Evolutionary conservation across 2,113 vertebrate genomes (phyloP).

Genomic region (Pygoscelis adeliae): DNA sequence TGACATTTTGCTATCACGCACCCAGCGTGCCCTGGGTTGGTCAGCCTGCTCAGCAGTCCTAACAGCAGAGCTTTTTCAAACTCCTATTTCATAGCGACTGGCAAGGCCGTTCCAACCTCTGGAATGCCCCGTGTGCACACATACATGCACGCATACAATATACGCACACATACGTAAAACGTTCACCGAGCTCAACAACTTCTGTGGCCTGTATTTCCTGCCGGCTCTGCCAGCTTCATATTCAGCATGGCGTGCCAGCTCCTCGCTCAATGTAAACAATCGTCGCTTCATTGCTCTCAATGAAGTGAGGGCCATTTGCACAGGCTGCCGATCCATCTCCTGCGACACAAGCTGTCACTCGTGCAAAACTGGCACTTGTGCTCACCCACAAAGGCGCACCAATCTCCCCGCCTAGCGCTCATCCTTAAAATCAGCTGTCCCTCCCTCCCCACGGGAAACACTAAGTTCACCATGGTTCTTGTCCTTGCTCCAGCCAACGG

Average conservation of each 20-base stretch:
- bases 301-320: background rate
- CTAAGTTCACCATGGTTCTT: background rate
- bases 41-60: background rate
- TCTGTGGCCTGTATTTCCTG: too few relatives aligned
- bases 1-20: accelerated
- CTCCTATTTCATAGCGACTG: background rate
- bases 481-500: background rate
- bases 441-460: background rate
- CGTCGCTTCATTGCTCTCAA: background rate
- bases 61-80: background rate
- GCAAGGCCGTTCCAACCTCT: background rate
- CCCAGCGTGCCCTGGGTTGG: background rate
- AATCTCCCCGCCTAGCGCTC: accelerated
- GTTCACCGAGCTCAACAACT: background rate
- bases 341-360: accelerated
- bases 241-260: background rate
- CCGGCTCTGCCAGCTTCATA: background rate
- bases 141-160: accelerated
- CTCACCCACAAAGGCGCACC: accelerated
- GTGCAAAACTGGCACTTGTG: background rate
- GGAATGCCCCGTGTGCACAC: background rate
- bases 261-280: background rate
- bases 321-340: background rate
- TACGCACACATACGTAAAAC: accelerated
- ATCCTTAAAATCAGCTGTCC: background rate